Evolutionary conservation across 2,113 vertebrate species (phyloP), one percentile per base, ranked within the genome.

Genomic region (Caracal caracal): DNA sequence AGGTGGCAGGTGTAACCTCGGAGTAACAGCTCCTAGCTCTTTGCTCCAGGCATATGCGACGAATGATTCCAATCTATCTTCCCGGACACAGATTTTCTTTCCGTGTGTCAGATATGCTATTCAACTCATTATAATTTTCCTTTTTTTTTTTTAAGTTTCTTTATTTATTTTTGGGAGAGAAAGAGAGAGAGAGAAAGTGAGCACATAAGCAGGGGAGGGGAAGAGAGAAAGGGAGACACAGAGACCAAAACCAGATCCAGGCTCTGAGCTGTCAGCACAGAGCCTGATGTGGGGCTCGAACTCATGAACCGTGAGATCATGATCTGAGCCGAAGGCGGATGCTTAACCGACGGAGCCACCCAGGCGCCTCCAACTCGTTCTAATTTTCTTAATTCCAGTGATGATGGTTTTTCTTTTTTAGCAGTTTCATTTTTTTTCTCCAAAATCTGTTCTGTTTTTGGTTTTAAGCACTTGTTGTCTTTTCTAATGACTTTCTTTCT

Each of bases 201-300:
- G 43, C 43, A 9, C 43, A 43, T 43, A 43, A 43, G 43, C 43
- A 43, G 43, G 43, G 43, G 43, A 43, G 43, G 8, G 43, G 43
- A 43, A 43, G 43, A 43, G 43, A 43, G 43, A 43, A 43, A 43
- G 43, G 43, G 43, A 43, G 43, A 43, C 43, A 43, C 43, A 43
- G 43, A 43, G 1, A 43, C 43, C 43, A 43, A 43, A 43, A 9
- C 43, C 43, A 43, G 43, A 1, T 43, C 43, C 43, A 43, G 43
- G 43, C 43, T 43, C 43, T 43, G 43, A 43, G 7, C 43, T 43
- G 43, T 1, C 43, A 9, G 7, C 43, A 43, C 43, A 43, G 7
- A 43, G 0, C 43, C 8, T 1, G 43, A 43, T 0, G 7, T 43
- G 43, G 43, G 0, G 43, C 43, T 43, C 1, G 43, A 43, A 43